Base-by-base conservation (phyloP, 2,797 vertebrate genomes). In the Rhincodon typus region DNA sequence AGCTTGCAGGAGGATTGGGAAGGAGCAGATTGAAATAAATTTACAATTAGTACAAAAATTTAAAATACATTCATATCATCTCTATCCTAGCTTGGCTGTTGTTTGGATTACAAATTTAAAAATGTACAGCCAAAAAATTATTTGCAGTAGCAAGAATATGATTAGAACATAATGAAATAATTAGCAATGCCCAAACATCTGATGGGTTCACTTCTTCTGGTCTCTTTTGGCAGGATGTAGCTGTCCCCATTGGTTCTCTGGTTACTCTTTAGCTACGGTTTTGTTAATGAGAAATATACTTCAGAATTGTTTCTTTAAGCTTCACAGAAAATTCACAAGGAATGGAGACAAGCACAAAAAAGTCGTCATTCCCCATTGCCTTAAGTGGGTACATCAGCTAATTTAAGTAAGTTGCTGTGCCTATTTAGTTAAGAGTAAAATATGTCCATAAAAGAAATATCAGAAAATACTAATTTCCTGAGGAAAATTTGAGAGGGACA, bases 1-100 rank as follows among this genome's bases (percentile, higher is more conserved):
- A 98, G 99, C 99, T 99, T 99, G 98, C 97, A 97, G 96, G 96
- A 97, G 97, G 96, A 97, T 96, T 97, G 96, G 98, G 97, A 98
- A 97, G 96, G 97, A 97, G 97, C 96, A 98, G 97, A 98, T 98
- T 98, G 98, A 98, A 97, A 98, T 96, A 98, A 97, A 97, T 96
- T 97, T 97, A 97, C 96, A 96, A 97, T 98, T 98, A 98, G 97
- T 97, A 97, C 96, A 97, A 97, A 97, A 46, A 77, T 27, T 95
- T 77, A 50, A 66, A 91, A 95, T 70, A 95, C 70, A 95, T 72
- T 53, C 46, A 77, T 77, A 50, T 53, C 38, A 74, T 74, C 27
- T 74, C 74, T 77, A 95, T 77, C 42, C 19, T 34, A 74, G 70
- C 70, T 74, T 77, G 42, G 70, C 69, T 57, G 50, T 53, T 94